Base-by-base conservation (phyloP, 2,888 invertebrate species). In the Lordiphosa andalusiaca region DNA sequence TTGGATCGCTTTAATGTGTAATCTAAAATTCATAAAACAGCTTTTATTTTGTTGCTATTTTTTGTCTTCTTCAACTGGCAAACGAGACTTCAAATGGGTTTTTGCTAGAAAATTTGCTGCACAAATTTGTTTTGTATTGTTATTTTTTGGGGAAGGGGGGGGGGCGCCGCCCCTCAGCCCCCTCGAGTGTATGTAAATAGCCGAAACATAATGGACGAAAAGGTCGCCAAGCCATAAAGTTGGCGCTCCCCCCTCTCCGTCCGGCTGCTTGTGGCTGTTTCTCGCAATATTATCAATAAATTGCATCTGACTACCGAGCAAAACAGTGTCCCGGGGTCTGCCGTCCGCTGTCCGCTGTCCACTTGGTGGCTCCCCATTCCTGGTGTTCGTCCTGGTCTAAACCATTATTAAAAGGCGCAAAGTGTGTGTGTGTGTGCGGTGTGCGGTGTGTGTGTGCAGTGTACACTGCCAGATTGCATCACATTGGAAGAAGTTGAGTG, bases 251-350 rank as follows among this genome's bases (percentile, higher is more conserved):
- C 33, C 16, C 16, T 2, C 1, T 2, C 16, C 16, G n/a, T n/a
- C 16, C 16, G 16, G 19, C 35, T 35, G 37, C 25, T 25, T 25
- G 25, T 42, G 75, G 66, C 60, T 54, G 58, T 56, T 53, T 51
- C 55, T 53, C 65, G 73, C 59, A 82, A 33, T 69, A 80, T 85
- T 85, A 85, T 78, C 85, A 78, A 83, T 78, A 78, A 78, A 78
- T 78, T 78, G 85, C 85, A 85, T 75, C 85, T 85, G 81, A 80
- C 78, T 83, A 65, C 53, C 73, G 53, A 67, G 73, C 77, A 72
- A 73, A 13, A 10, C n/a, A 3, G n/a, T 10, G 13, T 6, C n/a
- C n/a, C n/a, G n/a, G n/a, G n/a, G n/a, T n/a, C n/a, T n/a, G n/a
- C n/a, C n/a, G n/a, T n/a, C 23, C 13, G 5, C 30, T 19, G 4